A percentile compares a stretch with the other conserved stretches of the same genome.
Evolutionary conservation across 2,888 invertebrate species (phyloP).

Genomic region (Hanleya hanleyi): DNA sequence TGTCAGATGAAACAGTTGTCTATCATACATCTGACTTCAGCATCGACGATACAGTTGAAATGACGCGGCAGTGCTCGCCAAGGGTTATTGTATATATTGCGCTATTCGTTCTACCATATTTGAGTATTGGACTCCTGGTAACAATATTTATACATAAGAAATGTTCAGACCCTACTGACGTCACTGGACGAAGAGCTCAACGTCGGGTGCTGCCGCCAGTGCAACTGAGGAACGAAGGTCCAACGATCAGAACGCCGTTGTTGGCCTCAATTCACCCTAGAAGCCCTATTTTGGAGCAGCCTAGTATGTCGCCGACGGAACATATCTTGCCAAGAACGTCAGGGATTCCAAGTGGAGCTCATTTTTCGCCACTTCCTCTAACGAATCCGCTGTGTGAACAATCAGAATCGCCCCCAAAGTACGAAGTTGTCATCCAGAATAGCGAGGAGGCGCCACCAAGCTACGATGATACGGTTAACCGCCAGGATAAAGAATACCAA

Average conservation of each 20-base stretch:
- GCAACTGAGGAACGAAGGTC: not conserved
- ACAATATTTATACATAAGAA: not conserved
- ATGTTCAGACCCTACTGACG: not conserved
- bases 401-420: not conserved
- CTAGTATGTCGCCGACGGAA: too few species aligned
- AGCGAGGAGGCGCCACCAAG: not conserved
- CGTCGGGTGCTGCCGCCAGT: too few species aligned
- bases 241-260: not conserved
- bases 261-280: too few species aligned
- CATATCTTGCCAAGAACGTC: not conserved
- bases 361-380: not conserved
- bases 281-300: too few species aligned
- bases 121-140: not conserved
- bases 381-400: not conserved
- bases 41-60: not conserved
- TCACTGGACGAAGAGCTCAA: not conserved
- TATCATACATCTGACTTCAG: not conserved
- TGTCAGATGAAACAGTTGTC: not conserved
- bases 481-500: not conserved
- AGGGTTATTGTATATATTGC: not conserved
- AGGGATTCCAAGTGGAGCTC: not conserved
- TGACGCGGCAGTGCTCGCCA: not conserved
- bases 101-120: not conserved
- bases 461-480: not conserved
- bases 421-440: not conserved